phyloP scores from a whole-genome alignment of 2,113 vertebrate species.

The Eupsittula cactorum region DNA sequence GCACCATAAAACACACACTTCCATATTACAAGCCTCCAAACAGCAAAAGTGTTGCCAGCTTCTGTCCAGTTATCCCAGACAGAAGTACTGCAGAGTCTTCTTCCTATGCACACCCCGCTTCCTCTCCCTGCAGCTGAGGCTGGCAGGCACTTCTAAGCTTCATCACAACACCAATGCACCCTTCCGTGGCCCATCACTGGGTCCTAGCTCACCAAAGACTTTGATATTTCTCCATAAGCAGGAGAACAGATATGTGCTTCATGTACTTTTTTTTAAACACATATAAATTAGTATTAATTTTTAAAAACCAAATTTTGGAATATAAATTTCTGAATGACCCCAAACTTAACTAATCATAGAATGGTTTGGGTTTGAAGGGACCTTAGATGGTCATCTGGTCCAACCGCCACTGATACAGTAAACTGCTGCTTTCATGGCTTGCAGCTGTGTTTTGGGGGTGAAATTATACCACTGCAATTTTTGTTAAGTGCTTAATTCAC shows the following conservation, averaged over 20 bases:
- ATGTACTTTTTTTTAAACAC: not conserved
- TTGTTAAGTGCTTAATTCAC: not conserved
- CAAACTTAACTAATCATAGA: not conserved
- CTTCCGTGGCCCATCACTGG: not conserved
- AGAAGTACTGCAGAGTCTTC: not conserved
- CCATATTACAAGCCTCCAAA: not conserved
- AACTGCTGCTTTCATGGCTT: not conserved
- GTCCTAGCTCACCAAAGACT: not conserved
- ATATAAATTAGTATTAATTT: not conserved
- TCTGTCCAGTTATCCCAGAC: not conserved
- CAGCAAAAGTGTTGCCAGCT: not conserved
- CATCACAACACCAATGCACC: not conserved
- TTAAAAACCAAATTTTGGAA: not conserved
- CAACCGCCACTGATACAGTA: not conserved
- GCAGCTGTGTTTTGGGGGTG: not conserved
- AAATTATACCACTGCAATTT: not conserved
- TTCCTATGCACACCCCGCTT: accelerated
- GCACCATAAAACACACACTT: not conserved
- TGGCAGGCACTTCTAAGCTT: not conserved
- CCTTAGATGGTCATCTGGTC: not conserved
- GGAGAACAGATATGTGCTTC: not conserved
- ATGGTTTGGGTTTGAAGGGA: not conserved
- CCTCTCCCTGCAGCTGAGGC: not conserved
- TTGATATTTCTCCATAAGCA: not conserved
- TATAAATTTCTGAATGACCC: not conserved